Evolutionary conservation across 2,888 invertebrate species (phyloP).

Genomic region (Plebejus argus): DNA sequence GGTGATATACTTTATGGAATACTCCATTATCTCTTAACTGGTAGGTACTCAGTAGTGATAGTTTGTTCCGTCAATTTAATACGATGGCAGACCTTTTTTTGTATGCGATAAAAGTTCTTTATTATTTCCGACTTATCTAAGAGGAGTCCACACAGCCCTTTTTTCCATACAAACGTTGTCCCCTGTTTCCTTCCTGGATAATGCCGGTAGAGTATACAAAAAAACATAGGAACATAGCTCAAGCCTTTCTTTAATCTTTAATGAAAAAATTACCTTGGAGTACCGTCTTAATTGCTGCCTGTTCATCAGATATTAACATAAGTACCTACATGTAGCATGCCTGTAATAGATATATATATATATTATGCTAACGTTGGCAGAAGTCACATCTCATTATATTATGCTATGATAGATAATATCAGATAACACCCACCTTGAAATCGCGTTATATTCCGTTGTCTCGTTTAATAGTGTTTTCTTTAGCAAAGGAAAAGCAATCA

Average conservation of each 20-base stretch:
- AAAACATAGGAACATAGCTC: no score
- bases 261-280: no score
- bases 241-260: no score
- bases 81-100: not conserved
- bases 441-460: not conserved
- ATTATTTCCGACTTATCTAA: not conserved
- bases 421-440: not conserved
- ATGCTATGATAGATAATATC: not conserved
- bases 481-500: constrained; percentile 23
- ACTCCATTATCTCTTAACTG: constrained; percentile 10
- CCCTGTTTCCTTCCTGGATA: no score
- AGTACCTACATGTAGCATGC: no score
- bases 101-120: not conserved
- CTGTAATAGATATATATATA: no score
- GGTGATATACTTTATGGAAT: constrained; percentile 22
- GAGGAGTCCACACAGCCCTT: no score
- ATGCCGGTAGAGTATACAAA: no score
- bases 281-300: no score
- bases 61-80: not conserved
- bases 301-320: no score
- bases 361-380: no score
- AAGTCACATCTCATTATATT: not conserved
- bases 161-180: no score
- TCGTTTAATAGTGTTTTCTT: not conserved
- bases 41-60: not conserved